phyloP scores from a whole-genome alignment of 2,888 invertebrate genomes.

The Eupithecia insigniata region DNA sequence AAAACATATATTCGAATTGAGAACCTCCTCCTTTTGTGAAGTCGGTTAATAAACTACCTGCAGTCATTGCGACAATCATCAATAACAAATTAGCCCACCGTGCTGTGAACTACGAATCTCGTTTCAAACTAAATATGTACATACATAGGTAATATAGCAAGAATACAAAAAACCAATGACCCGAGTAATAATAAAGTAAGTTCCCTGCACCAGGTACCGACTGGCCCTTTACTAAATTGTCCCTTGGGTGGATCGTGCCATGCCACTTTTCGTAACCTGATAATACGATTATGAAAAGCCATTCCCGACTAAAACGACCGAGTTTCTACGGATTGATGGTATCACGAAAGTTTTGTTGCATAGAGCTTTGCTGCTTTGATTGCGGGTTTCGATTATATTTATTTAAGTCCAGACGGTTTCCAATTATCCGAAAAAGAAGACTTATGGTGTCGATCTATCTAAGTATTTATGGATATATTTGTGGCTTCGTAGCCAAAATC shows the following conservation, averaged over 20 bases:
- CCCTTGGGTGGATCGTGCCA: slow-evolving; percentile 66
- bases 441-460: too few relatives aligned
- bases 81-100: background rate
- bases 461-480: too few relatives aligned
- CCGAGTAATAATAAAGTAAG: background rate
- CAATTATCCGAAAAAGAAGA: background rate
- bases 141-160: background rate
- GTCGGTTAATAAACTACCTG: too few relatives aligned
- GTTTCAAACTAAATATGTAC: background rate
- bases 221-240: slow-evolving; percentile 51
- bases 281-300: slow-evolving; percentile 52
- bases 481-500: too few relatives aligned
- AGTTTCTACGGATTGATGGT: slow-evolving; percentile 46
- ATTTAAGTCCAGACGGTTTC: background rate
- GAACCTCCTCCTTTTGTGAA: too few relatives aligned
- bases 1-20: too few relatives aligned
- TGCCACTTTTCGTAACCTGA: slow-evolving; percentile 59
- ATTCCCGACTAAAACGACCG: slow-evolving; percentile 33
- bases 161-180: background rate
- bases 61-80: background rate
- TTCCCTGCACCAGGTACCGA: slow-evolving; percentile 44
- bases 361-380: background rate
- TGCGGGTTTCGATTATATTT: background rate
- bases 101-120: background rate
- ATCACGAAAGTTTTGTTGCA: slow-evolving; percentile 30